Evolutionary conservation across 2,113 vertebrate species (phyloP), one percentile per base, ranked within the genome.

Genomic region (Phyllostomus discolor): DNA sequence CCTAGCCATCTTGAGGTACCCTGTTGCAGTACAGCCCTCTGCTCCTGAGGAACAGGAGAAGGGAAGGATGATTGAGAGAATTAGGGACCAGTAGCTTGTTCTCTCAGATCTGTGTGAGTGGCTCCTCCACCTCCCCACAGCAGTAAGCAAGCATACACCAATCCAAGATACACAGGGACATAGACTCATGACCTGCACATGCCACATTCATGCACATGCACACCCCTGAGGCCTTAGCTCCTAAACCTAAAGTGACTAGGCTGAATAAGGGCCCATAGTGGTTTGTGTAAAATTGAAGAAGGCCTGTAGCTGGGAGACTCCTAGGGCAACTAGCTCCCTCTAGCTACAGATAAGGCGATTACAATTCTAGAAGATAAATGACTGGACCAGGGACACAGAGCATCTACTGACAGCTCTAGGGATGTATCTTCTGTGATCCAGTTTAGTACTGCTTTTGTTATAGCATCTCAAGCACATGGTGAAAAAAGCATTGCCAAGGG

Each of bases 161-260:
- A 81, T 14, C 2, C 2, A 54, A 10, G 31, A 10, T 22, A 59
- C 75, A 19, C 8, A 66, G 2, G 66, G 31, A 43, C 28, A 43
- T 38, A 33, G 66, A 69, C 3, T 69, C n/a, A 69, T 20, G 66
- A n/a, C 64, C 64, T 67, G 31, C n/a, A 69, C 66, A 69, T 69
- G n/a, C n/a, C 31, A 0, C 46, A 28, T 22, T 24, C 12, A 67
- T 20, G 20, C 22, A 0, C 67, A 24, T 1, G 4, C 12, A 41
- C 54, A 69, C 1, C 20, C 3, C 15, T 3, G 12, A 72, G 33
- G 20, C 10, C 38, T 57, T 90, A 62, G 57, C 41, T 22, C 7
- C 48, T 38, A 28, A 10, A 43, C 22, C 31, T 43, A 16, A 26
- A 24, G 33, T 11, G 5, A 22, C 7, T 3, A 38, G 22, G 20